A percentile compares a stretch with the other conserved stretches of the same genome.
Evolutionary conservation across 2,113 vertebrate genomes (phyloP).

Genomic region (Leptodactylus fuscus): DNA sequence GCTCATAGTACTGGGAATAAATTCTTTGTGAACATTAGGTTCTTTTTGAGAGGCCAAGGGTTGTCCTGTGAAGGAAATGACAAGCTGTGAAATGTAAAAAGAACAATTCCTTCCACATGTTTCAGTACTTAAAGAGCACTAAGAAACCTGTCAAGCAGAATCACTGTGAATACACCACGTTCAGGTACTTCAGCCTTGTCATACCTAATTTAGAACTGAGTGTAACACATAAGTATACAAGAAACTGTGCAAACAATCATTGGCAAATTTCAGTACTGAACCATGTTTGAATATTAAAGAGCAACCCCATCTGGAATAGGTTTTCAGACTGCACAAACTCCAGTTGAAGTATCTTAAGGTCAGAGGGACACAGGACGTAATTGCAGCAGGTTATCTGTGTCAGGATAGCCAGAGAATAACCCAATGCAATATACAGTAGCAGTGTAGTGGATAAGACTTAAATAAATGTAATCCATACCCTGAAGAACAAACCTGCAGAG

Average conservation of each 20-base stretch:
- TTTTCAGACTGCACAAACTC: background rate
- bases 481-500: no score
- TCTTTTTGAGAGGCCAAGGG: constrained; percentile 91
- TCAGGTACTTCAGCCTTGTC: constrained; percentile 88
- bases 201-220: constrained; percentile 93
- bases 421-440: no score
- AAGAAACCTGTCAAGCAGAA: constrained; percentile 84
- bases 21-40: constrained; percentile 90
- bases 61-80: constrained; percentile 94
- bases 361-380: no score
- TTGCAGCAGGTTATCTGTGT: no score
- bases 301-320: background rate
- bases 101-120: constrained; percentile 99
- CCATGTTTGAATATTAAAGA: background rate
- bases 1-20: constrained; percentile 86
- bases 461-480: no score
- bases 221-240: constrained; percentile 40
- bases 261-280: background rate
- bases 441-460: no score
- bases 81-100: constrained; percentile 99
- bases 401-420: no score
- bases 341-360: background rate
- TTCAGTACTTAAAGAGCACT: constrained; percentile 83
- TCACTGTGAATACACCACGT: constrained; percentile 85
- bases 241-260: background rate